Conservation (phyloP, 2,888 invertebrate genomes). For the Pristionchus arcanus region DNA sequence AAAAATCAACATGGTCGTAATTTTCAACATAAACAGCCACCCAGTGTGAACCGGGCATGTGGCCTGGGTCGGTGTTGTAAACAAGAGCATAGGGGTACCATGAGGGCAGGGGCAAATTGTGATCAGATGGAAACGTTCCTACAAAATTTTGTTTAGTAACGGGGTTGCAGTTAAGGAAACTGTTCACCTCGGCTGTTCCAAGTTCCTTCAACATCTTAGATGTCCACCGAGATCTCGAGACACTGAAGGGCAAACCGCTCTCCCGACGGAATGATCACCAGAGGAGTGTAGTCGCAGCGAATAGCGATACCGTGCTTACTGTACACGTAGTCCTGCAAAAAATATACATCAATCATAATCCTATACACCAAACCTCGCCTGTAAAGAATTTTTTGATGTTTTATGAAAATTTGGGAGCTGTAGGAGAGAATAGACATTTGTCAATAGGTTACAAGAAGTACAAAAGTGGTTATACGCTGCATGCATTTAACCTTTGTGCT, state of each 20-base stretch:
- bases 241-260: background rate
- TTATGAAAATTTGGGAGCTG: too few species aligned
- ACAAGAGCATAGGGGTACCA: background rate
- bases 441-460: background rate
- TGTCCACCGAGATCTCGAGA: background rate
- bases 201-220: background rate
- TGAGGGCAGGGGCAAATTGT: background rate
- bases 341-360: too few species aligned
- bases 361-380: too few species aligned
- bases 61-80: background rate
- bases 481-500: background rate
- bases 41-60: slow-evolving; percentile 18
- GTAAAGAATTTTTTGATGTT: too few species aligned
- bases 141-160: background rate
- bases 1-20: background rate
- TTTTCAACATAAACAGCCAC: background rate
- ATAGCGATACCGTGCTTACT: background rate
- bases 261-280: background rate
- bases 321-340: background rate
- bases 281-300: background rate
- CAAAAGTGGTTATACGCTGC: background rate
- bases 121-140: slow-evolving; percentile 15
- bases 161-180: background rate
- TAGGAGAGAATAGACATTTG: background rate
- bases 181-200: background rate